Evolutionary conservation across 2,113 vertebrate species (phyloP), one percentile per base, ranked within the genome.

Genomic region (Vulpes vulpes): DNA sequence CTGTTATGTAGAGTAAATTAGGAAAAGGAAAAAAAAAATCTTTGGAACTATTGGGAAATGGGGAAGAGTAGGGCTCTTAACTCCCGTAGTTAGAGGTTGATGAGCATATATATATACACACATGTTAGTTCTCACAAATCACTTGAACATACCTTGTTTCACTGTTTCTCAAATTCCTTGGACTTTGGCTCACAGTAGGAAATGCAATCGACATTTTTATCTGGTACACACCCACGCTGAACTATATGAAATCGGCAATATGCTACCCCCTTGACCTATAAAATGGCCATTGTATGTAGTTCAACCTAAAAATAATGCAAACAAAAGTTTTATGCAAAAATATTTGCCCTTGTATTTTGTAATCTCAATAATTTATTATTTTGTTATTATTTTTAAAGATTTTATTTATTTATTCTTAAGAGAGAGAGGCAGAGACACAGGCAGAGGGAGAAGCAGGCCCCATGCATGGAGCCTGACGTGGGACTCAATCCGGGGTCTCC

Each of bases 101-200:
- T 85, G 53, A 62, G 6, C 51, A 23, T 16, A 11, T 27, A 49
- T 27, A 49, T 19, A 73, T 11, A 69, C 6, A 78, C 57, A 38
- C 43, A 11, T 43, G 43, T 5, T 23, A 22, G 76, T 32, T 76
- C 53, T 89, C 78, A 93, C 86, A 91, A 82, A 82, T 82, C 62
- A 64, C 49, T 91, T 96, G 83, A 83, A 83, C 53, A 65, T 81
- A 82, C n/a, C 87, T 94, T n/a, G 85, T 82, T 93, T 96, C 43
- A 38, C 11, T 81, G 89, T 57, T 82, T 96, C 43, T 93, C 85
- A 59, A 74, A 86, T 38, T 57, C 79, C 79, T 87, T 95, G 53
- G 57, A 71, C 55, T 71, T 38, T 81, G 83, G 87, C n/a, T 95
- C 27, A 65, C 20, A 95, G 79, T 89, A 92, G 78, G 62, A 90